Percentiles rank a stretch among this genome's conserved stretches.
These are phyloP conservation scores for Setophaga kirtlandii DNA, from an alignment of 2,113 vertebrate genomes.

Conservation along the genomic window DNA sequence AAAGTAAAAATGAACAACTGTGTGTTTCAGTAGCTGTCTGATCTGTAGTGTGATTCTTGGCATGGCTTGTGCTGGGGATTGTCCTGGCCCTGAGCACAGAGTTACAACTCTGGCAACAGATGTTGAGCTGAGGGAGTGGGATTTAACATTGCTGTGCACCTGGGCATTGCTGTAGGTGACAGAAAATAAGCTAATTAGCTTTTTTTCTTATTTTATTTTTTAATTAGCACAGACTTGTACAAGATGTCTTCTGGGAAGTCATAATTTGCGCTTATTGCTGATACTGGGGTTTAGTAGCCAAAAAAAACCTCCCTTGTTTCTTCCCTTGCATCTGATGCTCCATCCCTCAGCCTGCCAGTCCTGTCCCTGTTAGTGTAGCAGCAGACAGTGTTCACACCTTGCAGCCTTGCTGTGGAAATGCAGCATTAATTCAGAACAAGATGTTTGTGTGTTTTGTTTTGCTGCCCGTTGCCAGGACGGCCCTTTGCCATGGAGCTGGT, in stretches of 20 bases:
- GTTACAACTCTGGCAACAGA: conserved; percentile 49
- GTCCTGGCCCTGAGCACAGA: conserved; percentile 30
- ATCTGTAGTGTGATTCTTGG: conserved; percentile 1
- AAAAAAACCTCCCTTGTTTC: conserved; percentile 19
- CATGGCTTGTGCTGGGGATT: conserved; percentile 28
- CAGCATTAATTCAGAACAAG: conserved; percentile 58
- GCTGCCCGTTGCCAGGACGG: conserved; percentile 82
- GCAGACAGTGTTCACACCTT: conserved; percentile 58
- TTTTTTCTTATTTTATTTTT: conserved; percentile 65
- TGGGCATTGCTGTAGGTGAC: conserved; percentile 65
- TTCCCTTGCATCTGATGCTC: conserved; percentile 53
- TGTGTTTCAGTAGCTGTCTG: conserved; percentile 4
- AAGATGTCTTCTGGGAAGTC: conserved; percentile 56
- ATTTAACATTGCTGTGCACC: conserved; percentile 45
- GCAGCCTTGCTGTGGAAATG: conserved; percentile 33
- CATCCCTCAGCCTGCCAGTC: conserved; percentile 25
- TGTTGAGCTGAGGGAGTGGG: conserved; percentile 42
- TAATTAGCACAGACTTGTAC: conserved; percentile 68
- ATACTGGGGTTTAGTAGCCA: conserved; percentile 33
- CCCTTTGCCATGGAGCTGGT: conserved; percentile 96
- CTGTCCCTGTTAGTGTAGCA: conserved; percentile 28
- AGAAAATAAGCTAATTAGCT: conserved; percentile 64
- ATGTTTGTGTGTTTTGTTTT: conserved; percentile 61
- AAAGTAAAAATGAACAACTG: not conserved
- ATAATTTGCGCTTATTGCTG: conserved; percentile 57